Percentiles rank a stretch among this genome's conserved stretches.
Conservation (phyloP, 1,140 invertebrate genomes). For the Aphelinus certus region DNA sequence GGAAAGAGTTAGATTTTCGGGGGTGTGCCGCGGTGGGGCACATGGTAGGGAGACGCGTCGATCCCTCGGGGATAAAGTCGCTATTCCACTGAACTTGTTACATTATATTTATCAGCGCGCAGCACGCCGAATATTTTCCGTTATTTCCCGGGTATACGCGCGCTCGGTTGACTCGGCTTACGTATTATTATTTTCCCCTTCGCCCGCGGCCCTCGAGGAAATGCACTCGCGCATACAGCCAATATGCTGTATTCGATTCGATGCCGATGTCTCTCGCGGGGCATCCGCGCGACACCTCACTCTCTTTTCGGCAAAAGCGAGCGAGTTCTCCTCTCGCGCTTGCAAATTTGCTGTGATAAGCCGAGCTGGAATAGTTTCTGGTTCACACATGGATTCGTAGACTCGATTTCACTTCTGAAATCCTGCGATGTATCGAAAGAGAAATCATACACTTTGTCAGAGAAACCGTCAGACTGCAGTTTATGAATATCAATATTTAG, state of each 20-base stretch:
- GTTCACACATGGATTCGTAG: too few relatives aligned
- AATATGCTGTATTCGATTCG: conserved; percentile 28
- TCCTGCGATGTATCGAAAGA: too few relatives aligned
- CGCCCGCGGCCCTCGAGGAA: background rate
- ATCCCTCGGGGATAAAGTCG: conserved; percentile 61
- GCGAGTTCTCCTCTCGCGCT: background rate
- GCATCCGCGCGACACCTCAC: background rate
- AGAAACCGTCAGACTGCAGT: too few relatives aligned
- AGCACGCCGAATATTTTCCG: conserved; percentile 53
- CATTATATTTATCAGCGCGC: conserved; percentile 62
- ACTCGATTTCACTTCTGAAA: too few relatives aligned
- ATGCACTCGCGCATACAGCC: background rate
- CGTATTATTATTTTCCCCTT: conserved; percentile 37
- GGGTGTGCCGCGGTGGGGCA: too few relatives aligned
- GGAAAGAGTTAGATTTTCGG: too few relatives aligned
- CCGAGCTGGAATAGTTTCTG: too few relatives aligned
- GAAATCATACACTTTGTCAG: too few relatives aligned
- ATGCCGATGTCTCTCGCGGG: background rate
- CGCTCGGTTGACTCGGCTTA: conserved; percentile 37
- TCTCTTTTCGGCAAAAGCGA: background rate
- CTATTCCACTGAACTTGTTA: conserved; percentile 62
- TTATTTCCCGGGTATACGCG: conserved; percentile 1
- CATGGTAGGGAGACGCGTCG: conserved; percentile 51
- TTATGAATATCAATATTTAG: too few relatives aligned
- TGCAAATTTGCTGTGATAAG: background rate